Base-by-base conservation (phyloP, 2,888 invertebrate species). In the Cylindroiulus punctatus region DNA sequence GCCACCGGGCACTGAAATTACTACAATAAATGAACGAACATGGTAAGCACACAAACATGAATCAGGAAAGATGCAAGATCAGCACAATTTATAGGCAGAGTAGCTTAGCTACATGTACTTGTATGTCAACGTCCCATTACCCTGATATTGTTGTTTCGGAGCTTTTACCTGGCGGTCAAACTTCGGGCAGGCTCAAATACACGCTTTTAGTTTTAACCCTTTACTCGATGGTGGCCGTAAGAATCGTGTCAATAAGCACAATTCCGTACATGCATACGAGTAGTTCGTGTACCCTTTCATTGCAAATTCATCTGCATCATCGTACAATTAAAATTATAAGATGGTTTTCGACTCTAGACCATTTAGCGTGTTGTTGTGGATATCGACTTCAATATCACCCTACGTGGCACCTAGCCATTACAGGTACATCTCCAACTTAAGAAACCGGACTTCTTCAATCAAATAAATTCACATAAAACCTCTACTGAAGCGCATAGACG, bases 381-480 rank as follows among this genome's bases (percentile, higher is more conserved):
- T 76, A 30, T 76, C 76, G 30, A 14, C 76, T 26, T 17, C 8
- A 12, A 76, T 12, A 76, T 76, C 17, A 26, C 12, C 76, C 14
- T 3, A 30, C 12, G 22, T 14, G 5, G 26, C 14, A 30, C 30
- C 26, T 30, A 30, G 30, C 22, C 22, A 26, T 30, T 1, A 30
- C 30, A 22, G 30, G 14, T 76, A 30, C 14, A 30, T 76, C 30
- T 19, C 22, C 26, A 76, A 30, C 0, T 26, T 76, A 26, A 65
- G 36, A 47, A 52, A 85, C 7, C 30, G n/a, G 10, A 14, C 65
- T 30, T 83, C 83, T 76, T 42, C 44, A 76, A 36, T 85, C 32
- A 81, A 85, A 76, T 81, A 81, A 5, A 83, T 83, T 83, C 40
- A 36, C 83, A 36, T 83, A 83, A 83, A n/a, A 12, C 40, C 40